Percentiles rank a stretch among this genome's conserved stretches.
phyloP scores from a whole-genome alignment of 1,140 invertebrate species.

The Eubasilissa regina region DNA sequence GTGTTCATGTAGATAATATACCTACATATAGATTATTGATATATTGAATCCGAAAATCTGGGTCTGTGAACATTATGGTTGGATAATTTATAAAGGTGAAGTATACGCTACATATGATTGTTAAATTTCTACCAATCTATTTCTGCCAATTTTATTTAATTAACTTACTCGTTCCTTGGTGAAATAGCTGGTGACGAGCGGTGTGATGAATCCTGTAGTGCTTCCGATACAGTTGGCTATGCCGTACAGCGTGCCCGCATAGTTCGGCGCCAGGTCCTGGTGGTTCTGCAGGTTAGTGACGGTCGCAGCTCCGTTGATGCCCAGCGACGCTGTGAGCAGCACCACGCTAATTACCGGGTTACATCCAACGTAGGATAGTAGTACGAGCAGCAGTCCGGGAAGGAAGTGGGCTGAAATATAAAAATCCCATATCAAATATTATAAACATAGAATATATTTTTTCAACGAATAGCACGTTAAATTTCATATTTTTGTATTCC shows the following conservation, averaged over 20 bases:
- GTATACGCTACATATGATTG: too few species aligned
- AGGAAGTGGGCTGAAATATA: slow-evolving; percentile 77
- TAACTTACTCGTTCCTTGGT: slow-evolving; percentile 76
- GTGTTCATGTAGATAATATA: too few species aligned
- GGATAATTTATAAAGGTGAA: too few species aligned
- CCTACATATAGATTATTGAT: too few species aligned
- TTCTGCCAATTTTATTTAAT: not conserved
- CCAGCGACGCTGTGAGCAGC: slow-evolving; percentile 82
- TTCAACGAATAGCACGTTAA: too few species aligned
- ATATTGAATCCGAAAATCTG: too few species aligned
- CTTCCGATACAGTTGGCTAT: slow-evolving; percentile 83
- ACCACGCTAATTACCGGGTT: slow-evolving; percentile 76
- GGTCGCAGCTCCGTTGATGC: slow-evolving; percentile 87
- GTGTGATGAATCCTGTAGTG: slow-evolving; percentile 82
- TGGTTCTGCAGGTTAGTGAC: slow-evolving; percentile 89
- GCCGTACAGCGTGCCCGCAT: slow-evolving; percentile 83
- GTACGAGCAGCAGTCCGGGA: slow-evolving; percentile 78
- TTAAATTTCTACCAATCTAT: too few species aligned
- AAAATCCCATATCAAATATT: not conserved
- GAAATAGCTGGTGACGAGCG: slow-evolving; percentile 79
- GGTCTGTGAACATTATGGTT: too few species aligned
- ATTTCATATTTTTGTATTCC: too few species aligned
- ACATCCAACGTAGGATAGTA: slow-evolving; percentile 79
- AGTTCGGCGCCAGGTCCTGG: slow-evolving; percentile 86
- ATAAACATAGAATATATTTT: too few species aligned